phyloP scores from a whole-genome alignment of 1,140 invertebrate genomes.

The Oedothorax gibbosus region DNA sequence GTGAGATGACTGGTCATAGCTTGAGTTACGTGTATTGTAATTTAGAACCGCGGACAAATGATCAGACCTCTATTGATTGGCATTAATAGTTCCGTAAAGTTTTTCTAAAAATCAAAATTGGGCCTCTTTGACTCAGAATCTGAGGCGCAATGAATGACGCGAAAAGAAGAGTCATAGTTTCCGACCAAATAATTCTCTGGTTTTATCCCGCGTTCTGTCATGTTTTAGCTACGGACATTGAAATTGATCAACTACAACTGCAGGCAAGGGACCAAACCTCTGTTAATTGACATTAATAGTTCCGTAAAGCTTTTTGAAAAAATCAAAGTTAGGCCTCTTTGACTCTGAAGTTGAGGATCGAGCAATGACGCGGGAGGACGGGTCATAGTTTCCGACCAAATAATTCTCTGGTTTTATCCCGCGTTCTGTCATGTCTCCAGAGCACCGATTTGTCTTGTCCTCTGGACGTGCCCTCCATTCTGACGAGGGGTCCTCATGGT shows the following conservation, averaged over 20 bases:
- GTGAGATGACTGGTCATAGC: too few relatives aligned
- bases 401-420: constrained; percentile 52
- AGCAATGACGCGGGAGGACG: background rate
- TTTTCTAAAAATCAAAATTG: too few relatives aligned
- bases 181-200: constrained; percentile 45
- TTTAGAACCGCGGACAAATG: too few relatives aligned
- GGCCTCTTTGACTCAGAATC: too few relatives aligned
- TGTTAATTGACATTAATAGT: too few relatives aligned
- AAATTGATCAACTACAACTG: too few relatives aligned
- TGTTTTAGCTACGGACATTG: too few relatives aligned
- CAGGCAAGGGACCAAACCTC: too few relatives aligned
- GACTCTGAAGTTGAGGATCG: background rate
- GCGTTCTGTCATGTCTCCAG: constrained; percentile 26
- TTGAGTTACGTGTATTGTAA: too few relatives aligned
- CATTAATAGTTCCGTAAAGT: too few relatives aligned
- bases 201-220: constrained; percentile 46
- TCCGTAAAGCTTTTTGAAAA: background rate
- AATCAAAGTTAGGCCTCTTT: background rate
- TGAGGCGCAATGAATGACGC: too few relatives aligned
- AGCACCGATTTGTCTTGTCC: constrained; percentile 42
- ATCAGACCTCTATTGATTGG: too few relatives aligned
- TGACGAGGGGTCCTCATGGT: background rate
- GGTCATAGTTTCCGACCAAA: constrained; percentile 42
- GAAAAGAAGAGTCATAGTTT: background rate
- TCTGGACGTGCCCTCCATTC: background rate